Percentiles rank a stretch among this genome's conserved stretches.
phyloP scores from a whole-genome alignment of 2,113 vertebrate species.

The Hemibagrus wyckioides region DNA sequence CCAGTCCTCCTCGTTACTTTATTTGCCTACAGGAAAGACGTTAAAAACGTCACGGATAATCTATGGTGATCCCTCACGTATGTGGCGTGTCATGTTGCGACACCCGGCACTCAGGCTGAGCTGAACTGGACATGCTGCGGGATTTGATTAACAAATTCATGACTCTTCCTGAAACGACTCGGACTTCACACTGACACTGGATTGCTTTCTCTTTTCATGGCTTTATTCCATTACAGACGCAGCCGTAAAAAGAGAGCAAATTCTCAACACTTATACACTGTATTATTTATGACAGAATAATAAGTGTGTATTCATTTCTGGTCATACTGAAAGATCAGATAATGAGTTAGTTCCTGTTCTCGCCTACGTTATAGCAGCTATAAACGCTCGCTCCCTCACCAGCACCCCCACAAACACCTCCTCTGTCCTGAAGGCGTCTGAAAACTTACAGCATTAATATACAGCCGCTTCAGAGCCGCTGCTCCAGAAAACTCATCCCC shows the following conservation, averaged over 20 bases:
- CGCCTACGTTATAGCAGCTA: not conserved
- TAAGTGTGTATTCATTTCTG: not conserved
- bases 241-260: too few species aligned
- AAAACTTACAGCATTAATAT: not conserved
- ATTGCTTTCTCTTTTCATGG: not conserved
- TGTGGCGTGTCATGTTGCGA: not conserved
- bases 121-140: not conserved
- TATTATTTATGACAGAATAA: not conserved
- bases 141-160: constrained; percentile 21
- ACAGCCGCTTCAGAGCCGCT: not conserved
- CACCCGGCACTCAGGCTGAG: not conserved
- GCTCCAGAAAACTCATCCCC: not conserved
- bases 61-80: not conserved
- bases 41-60: not conserved
- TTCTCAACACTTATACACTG: not conserved
- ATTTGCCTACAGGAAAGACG: not conserved
- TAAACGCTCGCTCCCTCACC: too few species aligned
- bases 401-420: too few species aligned
- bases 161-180: not conserved
- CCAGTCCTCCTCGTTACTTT: not conserved
- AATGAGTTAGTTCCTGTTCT: not conserved
- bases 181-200: not conserved
- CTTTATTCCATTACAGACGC: not conserved
- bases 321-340: not conserved
- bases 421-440: not conserved